phyloP scores from a whole-genome alignment of 2,888 invertebrate genomes.

The Arctia plantaginis region DNA sequence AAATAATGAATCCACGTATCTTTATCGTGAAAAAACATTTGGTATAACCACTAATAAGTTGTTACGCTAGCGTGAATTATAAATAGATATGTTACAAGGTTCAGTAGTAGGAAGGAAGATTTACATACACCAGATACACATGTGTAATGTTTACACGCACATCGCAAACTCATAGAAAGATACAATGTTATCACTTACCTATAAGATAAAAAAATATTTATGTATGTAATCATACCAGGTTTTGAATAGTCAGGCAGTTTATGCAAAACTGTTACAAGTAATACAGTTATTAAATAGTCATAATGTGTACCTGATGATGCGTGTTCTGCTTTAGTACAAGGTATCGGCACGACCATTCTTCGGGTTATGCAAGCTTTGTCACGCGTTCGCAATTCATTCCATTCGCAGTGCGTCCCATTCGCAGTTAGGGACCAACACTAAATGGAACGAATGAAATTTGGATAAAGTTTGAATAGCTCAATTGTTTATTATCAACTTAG shows the following conservation, averaged over 20 bases:
- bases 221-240: neutral
- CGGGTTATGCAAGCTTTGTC: neutral
- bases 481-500: neutral
- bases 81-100: slow-evolving; percentile 46
- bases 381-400: neutral
- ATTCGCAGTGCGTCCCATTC: no score
- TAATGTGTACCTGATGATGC: neutral
- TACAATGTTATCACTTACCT: neutral
- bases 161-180: neutral
- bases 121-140: neutral
- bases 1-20: neutral
- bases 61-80: slow-evolving; percentile 29
- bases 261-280: neutral
- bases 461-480: neutral
- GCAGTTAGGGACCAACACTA: neutral
- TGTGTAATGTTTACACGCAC: neutral
- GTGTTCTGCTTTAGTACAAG: neutral
- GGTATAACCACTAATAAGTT: neutral
- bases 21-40: neutral
- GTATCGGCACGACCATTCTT: neutral
- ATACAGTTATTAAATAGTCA: neutral
- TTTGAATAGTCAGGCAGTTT: neutral
- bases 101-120: slow-evolving; percentile 10
- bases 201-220: slow-evolving; percentile 1
- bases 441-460: neutral